These are phyloP conservation scores for Euclidia mi DNA, from an alignment of 2,888 invertebrate species.

Conservation along the genomic window DNA sequence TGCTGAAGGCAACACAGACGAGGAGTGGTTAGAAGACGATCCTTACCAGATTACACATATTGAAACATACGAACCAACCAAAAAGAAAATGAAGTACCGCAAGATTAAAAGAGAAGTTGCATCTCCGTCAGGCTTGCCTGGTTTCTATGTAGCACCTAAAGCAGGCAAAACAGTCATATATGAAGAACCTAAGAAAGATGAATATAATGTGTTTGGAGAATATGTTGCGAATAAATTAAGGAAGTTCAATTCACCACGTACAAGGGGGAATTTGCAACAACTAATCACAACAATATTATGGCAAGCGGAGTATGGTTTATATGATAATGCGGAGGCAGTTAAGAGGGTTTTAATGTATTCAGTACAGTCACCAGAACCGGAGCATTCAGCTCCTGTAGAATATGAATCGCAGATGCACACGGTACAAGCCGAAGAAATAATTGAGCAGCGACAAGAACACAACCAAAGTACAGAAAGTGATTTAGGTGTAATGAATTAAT, in stretches of 20 bases:
- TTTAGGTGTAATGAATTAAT: constrained; percentile 34
- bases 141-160: constrained; percentile 61
- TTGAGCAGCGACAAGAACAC: constrained; percentile 43
- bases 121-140: constrained; percentile 67
- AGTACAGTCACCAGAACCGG: constrained; percentile 57
- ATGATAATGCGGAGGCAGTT: constrained; percentile 80
- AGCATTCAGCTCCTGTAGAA: constrained; percentile 19
- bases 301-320: constrained; percentile 85
- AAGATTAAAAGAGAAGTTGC: constrained; percentile 79
- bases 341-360: constrained; percentile 77
- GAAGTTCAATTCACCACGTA: constrained; percentile 74
- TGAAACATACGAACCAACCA: constrained; percentile 71
- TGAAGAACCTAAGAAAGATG: constrained; percentile 69
- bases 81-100: constrained; percentile 70
- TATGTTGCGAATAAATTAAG: constrained; percentile 83
- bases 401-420: constrained; percentile 44
- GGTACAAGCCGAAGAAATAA: constrained; percentile 49
- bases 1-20: constrained; percentile 70
- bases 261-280: constrained; percentile 82
- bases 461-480: constrained; percentile 52
- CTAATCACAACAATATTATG: constrained; percentile 83
- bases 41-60: constrained; percentile 70
- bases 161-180: constrained; percentile 57
- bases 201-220: constrained; percentile 82
- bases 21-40: constrained; percentile 85